These are phyloP conservation scores for Athalia circularis DNA, from an alignment of 2,888 invertebrate species.

Conservation along the genomic window DNA sequence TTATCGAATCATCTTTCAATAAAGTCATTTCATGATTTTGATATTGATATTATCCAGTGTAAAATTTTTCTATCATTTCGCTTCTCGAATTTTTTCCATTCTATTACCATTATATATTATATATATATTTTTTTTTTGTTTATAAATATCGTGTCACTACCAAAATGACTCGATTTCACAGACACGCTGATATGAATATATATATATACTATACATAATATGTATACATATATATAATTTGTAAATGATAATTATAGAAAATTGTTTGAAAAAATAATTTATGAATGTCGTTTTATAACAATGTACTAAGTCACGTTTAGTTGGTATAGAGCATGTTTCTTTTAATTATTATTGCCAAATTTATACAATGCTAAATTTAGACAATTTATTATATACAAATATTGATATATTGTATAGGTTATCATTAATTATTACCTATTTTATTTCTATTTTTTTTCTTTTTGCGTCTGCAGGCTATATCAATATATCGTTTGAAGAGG, in stretches of 20 bases:
- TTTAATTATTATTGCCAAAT: conserved; percentile 39
- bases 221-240: not conserved
- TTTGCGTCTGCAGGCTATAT: not conserved
- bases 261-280: conserved; percentile 35
- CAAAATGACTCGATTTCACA: too few species aligned
- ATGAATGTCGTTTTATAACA: conserved; percentile 38
- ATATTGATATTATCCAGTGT: conserved; percentile 7
- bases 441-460: conserved; percentile 3
- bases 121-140: not conserved
- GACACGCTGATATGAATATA: not conserved
- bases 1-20: conserved; percentile 12
- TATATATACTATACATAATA: conserved; percentile 21
- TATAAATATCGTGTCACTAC: not conserved
- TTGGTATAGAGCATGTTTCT: conserved; percentile 45
- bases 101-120: not conserved
- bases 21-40: conserved; percentile 29
- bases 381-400: conserved; percentile 22
- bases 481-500: not conserved
- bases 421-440: not conserved
- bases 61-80: not conserved
- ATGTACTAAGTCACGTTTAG: conserved; percentile 48
- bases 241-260: not conserved
- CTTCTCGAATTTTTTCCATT: not conserved
- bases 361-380: conserved; percentile 44
- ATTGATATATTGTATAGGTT: conserved; percentile 9